These are phyloP conservation scores for Nyctibius grandis DNA, from an alignment of 2,797 vertebrate genomes.

Conservation along the genomic window DNA sequence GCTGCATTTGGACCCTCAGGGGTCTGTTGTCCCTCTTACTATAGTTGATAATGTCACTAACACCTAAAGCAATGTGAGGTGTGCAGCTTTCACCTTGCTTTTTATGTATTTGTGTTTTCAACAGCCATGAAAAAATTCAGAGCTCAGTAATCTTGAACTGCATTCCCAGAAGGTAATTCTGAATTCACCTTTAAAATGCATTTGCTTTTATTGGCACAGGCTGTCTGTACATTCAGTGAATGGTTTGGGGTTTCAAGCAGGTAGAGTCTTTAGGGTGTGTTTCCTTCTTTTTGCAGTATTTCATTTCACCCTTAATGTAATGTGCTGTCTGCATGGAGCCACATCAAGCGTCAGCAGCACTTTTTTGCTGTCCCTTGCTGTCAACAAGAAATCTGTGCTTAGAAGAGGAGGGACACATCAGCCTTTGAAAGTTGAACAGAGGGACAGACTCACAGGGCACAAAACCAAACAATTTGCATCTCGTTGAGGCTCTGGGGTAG, in stretches of 20 bases:
- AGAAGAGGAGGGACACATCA: neutral
- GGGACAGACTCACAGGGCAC: neutral
- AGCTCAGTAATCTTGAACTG: conserved; percentile 7
- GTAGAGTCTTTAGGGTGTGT: neutral
- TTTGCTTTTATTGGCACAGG: neutral
- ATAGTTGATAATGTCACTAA: conserved; percentile 37
- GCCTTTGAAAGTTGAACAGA: conserved; percentile 15
- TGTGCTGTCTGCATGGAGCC: neutral
- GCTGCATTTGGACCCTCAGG: neutral
- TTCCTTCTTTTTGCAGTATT: conserved; percentile 5
- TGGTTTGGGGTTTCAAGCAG: conserved; percentile 7
- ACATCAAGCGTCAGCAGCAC: neutral
- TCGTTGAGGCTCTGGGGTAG: neutral
- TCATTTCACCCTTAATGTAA: conserved; percentile 7
- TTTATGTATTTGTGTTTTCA: neutral
- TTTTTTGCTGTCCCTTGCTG: neutral
- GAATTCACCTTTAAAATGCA: neutral
- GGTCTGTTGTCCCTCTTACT: conserved; percentile 10
- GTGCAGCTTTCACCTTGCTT: conserved; percentile 24
- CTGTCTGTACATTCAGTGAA: neutral
- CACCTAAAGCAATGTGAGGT: conserved; percentile 14
- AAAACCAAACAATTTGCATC: neutral
- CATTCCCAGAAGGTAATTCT: conserved; percentile 43
- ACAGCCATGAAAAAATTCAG: neutral
- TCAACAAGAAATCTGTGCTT: conserved; percentile 24